Base-by-base conservation (phyloP, 2,888 invertebrate genomes). In the Ommatoiulus sabulosus region DNA sequence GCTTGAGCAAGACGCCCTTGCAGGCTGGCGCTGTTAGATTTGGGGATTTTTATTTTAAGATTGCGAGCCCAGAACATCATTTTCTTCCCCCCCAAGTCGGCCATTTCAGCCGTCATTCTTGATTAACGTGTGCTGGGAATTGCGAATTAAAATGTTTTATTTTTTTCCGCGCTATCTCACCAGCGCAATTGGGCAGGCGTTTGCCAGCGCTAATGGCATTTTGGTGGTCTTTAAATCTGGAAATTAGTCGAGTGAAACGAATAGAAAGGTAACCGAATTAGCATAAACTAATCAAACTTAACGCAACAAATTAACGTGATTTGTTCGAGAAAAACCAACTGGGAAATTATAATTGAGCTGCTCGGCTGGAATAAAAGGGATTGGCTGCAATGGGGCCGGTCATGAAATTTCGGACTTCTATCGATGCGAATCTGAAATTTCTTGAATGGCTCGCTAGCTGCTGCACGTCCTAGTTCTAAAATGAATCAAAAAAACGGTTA, bases 61-160 rank as follows among this genome's bases (percentile, higher is more conserved):
- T 35, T 35, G 80, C 80, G 80, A 80, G 24, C 80, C 80, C 35
- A 80, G 24, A 80, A 80, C 80, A 86, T 48, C 86, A 86, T 86
- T 86, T 86, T 44, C 86, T 86, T 86, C 46, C 72, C 87, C 87
- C 57, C 35, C 35, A 35, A 44, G 87, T 72, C 72, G 87, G 57
- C 87, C 44, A 87, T 87, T 87, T 87, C 87, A 87, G 35, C 35
- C 72, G 87, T 87, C 87, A 87, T 87, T 87, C 87, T 87, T 87
- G 87, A 87, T 87, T 87, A 87, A 87, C 87, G 52, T 87, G 87
- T 87, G 87, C 57, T 43, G 87, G 87, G 87, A 87, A 87, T 87
- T 87, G 87, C 57, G 87, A 87, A 87, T 87, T 57, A 86, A 86
- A 86, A 86, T 44, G 86, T 86, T 86, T 86, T 87, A 57, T 57